phyloP scores from a whole-genome alignment of 2,888 invertebrate species.

The Thymelicus sylvestris region DNA sequence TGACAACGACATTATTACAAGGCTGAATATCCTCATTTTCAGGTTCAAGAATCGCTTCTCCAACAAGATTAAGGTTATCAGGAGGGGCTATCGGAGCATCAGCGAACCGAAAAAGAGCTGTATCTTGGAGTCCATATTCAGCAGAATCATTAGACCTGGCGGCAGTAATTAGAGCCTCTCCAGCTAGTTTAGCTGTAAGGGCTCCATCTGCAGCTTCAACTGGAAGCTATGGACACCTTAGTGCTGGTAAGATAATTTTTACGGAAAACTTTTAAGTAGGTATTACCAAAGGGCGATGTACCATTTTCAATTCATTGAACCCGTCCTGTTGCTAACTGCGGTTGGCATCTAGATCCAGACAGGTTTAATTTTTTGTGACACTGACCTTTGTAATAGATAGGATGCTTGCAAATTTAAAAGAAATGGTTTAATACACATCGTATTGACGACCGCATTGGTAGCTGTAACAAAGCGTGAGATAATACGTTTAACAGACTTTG shows the following conservation, averaged over 20 bases:
- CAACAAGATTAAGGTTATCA: slow-evolving; percentile 74
- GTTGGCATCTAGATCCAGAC: slow-evolving; percentile 2
- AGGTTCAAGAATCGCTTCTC: slow-evolving; percentile 81
- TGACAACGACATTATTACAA: too few species aligned
- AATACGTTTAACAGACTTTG: slow-evolving; percentile 9
- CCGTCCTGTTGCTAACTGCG: not conserved
- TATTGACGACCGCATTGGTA: not conserved
- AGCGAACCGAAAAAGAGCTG: slow-evolving; percentile 94
- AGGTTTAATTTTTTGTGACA: not conserved
- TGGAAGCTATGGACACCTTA: slow-evolving; percentile 98
- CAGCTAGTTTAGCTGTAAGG: slow-evolving; percentile 95
- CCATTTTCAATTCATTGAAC: slow-evolving; percentile 1
- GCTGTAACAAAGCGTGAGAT: slow-evolving; percentile 14
- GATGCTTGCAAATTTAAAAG: not conserved
- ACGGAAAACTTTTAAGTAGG: not conserved
- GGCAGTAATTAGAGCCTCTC: slow-evolving; percentile 97
- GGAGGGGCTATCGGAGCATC: slow-evolving; percentile 78
- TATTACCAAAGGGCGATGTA: not conserved
- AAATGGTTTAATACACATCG: not conserved
- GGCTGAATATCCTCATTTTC: slow-evolving; percentile 22
- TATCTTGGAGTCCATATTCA: slow-evolving; percentile 97
- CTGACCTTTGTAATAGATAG: slow-evolving; percentile 15
- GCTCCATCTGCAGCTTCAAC: slow-evolving; percentile 92
- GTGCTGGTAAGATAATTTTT: slow-evolving; percentile 87
- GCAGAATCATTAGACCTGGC: slow-evolving; percentile 96